Conservation (phyloP, 2,888 invertebrate species). For the Fragum fragum region DNA sequence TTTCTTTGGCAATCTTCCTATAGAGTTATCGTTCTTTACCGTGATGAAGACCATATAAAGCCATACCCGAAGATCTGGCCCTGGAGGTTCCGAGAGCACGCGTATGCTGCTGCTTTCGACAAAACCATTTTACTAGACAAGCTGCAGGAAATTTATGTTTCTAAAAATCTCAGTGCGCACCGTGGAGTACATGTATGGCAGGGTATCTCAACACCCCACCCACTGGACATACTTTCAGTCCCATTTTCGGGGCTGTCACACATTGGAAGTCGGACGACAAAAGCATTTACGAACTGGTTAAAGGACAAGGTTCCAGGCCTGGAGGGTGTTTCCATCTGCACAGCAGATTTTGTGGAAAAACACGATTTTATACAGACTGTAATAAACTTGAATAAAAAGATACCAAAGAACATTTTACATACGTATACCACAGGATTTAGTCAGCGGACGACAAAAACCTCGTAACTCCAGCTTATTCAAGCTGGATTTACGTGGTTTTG, state of each 20-base stretch:
- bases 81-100: constrained; percentile 91
- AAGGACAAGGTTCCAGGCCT: constrained; percentile 78
- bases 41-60: constrained; percentile 65
- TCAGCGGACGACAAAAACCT: no score
- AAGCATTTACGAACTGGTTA: constrained; percentile 85
- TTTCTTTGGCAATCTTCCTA: constrained; percentile 89
- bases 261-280: constrained; percentile 83
- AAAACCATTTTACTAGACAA: constrained; percentile 89
- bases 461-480: no score
- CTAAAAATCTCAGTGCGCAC: constrained; percentile 87
- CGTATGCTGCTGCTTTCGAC: constrained; percentile 93
- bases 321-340: constrained; percentile 91
- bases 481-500: no score
- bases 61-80: constrained; percentile 89
- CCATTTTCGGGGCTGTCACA: constrained; percentile 85
- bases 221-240: constrained; percentile 72
- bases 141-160: constrained; percentile 89
- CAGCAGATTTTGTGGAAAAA: constrained; percentile 92
- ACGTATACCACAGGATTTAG: no score
- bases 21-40: constrained; percentile 86
- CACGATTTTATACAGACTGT: constrained; percentile 73
- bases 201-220: constrained; percentile 91
- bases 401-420: no score
- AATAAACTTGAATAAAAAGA: constrained; percentile 51
- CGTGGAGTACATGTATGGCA: constrained; percentile 92